These are phyloP conservation scores for Drosophila acutilabella DNA, from an alignment of 2,888 invertebrate genomes.

Conservation along the genomic window DNA sequence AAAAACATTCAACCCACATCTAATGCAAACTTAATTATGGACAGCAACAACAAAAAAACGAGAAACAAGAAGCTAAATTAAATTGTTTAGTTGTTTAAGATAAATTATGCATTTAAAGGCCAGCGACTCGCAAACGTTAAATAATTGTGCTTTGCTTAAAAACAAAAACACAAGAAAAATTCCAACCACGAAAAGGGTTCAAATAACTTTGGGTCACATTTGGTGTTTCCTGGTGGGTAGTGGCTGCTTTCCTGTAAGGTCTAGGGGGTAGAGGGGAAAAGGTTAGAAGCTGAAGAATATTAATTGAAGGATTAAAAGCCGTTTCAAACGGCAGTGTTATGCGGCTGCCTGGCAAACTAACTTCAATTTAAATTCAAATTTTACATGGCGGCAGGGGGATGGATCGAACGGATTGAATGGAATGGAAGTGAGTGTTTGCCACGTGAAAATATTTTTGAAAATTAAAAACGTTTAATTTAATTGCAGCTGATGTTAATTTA, in stretches of 20 bases:
- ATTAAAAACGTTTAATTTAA: conserved; percentile 75
- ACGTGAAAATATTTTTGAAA: conserved; percentile 70
- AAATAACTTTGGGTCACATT: conserved; percentile 64
- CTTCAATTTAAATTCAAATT: conserved; percentile 78
- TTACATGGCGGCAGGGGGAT: background rate
- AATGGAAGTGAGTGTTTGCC: conserved; percentile 14
- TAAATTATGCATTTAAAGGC: conserved; percentile 67
- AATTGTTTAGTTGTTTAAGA: conserved; percentile 43
- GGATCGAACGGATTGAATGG: background rate
- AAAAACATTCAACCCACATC: conserved; percentile 20
- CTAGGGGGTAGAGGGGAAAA: conserved; percentile 20
- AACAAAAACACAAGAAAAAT: conserved; percentile 39
- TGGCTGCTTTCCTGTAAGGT: too few species aligned
- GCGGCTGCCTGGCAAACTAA: conserved; percentile 57
- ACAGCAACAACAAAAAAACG: conserved; percentile 11
- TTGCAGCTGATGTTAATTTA: conserved; percentile 74
- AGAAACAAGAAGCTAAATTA: conserved; percentile 18
- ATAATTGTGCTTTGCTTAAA: conserved; percentile 58
- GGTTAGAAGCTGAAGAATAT: conserved; percentile 68
- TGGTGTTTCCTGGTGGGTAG: conserved; percentile 27
- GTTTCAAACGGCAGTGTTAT: conserved; percentile 34
- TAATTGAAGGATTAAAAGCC: conserved; percentile 78
- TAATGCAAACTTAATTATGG: conserved; percentile 48
- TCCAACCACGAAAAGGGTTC: conserved; percentile 72
- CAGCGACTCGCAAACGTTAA: conserved; percentile 51